Evolutionary conservation across 1,140 invertebrate species (phyloP).

Genomic region (Drosophila eugracilis): DNA sequence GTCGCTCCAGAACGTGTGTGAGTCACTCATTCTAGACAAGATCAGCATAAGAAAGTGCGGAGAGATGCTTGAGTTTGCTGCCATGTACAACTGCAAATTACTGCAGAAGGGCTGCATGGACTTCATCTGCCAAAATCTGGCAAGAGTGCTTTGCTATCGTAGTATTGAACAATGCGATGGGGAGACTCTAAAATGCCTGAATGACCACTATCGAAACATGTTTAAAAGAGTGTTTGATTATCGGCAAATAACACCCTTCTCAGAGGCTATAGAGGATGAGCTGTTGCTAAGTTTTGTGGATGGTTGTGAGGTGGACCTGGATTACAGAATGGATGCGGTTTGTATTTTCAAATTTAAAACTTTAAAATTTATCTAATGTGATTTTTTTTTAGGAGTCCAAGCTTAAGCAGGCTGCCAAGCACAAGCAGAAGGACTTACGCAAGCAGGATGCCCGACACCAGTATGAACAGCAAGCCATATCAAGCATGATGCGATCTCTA

Average conservation of each 20-base stretch:
- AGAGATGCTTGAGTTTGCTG: slow-evolving; percentile 88
- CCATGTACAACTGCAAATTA: slow-evolving; percentile 87
- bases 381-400: slow-evolving; percentile 35
- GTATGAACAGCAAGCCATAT: slow-evolving; percentile 79
- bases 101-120: slow-evolving; percentile 87
- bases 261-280: slow-evolving; percentile 86
- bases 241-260: slow-evolving; percentile 87
- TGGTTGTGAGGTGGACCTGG: slow-evolving; percentile 81
- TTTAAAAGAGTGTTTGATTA: slow-evolving; percentile 79
- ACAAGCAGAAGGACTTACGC: slow-evolving; percentile 67
- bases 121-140: slow-evolving; percentile 88
- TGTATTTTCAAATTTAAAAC: no score
- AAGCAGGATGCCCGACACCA: slow-evolving; percentile 65
- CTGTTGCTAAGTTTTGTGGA: slow-evolving; percentile 85
- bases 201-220: slow-evolving; percentile 86
- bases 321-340: slow-evolving; percentile 74
- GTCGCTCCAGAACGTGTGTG: slow-evolving; percentile 87
- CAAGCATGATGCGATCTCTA: slow-evolving; percentile 74
- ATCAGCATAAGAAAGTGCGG: slow-evolving; percentile 89
- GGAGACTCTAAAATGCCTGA: slow-evolving; percentile 86
- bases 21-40: slow-evolving; percentile 86
- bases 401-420: slow-evolving; percentile 46
- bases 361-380: no score
- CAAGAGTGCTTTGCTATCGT: slow-evolving; percentile 87
- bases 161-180: slow-evolving; percentile 87